Conservation (phyloP, 2,888 invertebrate genomes). For the Petrophora chlorosata region DNA sequence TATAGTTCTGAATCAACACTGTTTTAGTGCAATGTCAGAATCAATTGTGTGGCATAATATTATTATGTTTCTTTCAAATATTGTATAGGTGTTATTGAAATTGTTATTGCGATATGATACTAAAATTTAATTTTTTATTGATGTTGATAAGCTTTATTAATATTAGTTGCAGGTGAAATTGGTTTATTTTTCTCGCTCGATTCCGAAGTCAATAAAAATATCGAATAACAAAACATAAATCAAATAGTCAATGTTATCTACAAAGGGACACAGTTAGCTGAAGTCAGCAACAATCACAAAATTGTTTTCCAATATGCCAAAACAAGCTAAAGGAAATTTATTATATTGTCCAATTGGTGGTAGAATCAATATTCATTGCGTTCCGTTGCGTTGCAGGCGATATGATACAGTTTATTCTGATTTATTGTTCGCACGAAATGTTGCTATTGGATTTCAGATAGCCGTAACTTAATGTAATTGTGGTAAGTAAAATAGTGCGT, state of each 20-base stretch:
- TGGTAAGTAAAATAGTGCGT: conserved; percentile 5
- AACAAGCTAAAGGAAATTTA: conserved; percentile 49
- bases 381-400: conserved; percentile 50
- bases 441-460: conserved; percentile 28
- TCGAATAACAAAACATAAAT: no score
- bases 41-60: no score
- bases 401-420: conserved; percentile 65
- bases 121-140: no score
- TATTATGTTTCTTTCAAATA: no score
- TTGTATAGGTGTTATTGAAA: no score
- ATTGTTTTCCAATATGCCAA: conserved; percentile 24
- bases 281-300: conserved; percentile 1
- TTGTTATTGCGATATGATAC: no score
- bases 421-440: conserved; percentile 53
- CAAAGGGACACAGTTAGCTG: background rate
- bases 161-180: no score
- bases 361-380: conserved; percentile 73
- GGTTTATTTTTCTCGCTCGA: no score
- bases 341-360: conserved; percentile 57
- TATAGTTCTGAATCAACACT: no score
- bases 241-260: background rate
- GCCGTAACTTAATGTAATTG: background rate
- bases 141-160: background rate
- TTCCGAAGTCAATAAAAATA: no score
- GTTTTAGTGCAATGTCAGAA: no score